Evolutionary conservation across 2,888 invertebrate species (phyloP), one percentile per base, ranked within the genome.

Genomic region (Platerodrilus igneus): DNA sequence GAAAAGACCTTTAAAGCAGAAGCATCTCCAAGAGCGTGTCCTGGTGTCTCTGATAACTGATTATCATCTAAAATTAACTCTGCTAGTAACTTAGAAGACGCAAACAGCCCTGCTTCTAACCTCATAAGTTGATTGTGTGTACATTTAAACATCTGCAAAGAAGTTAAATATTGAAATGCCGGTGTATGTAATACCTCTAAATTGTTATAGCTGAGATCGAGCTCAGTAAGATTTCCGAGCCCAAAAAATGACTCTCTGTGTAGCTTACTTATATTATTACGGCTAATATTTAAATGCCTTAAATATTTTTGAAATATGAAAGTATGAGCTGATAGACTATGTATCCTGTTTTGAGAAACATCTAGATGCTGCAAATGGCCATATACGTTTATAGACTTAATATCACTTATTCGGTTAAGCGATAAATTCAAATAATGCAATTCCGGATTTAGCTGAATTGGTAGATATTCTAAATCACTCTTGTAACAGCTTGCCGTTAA

Each of bases 391-490:
- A 91, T 78, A 11, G 86, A 81, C 50, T 84, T 80, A 4, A 93
- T 76, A 59, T 78, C 81, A 59, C 78, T 76, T 60, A 94, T 87
- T 52, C 81, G 79, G 68, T 93, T 93, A 62, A 81, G 77, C n/a
- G 84, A 83, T 40, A 93, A 78, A 63, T 86, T 85, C 60, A 93
- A 83, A 67, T 83, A 80, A 34, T 79, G 80, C 31, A 88, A 79
- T 64, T 87, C 87, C 22, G 93, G 93, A 68, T 91, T 91, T 52
- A 91, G 75, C 63, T 89, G 89, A 55, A 90, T 89, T 44, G 91
- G 91, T 36, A 91, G 86, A 55, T 87, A 83, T 64, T 87, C 87
- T 51, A 91, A 77, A 45, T 78, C 79, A 36, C 87, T 86, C 58
- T 79, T 79, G 51, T 82, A 80, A 67, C 91, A 91, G 50, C 81